Percentiles rank a stretch among this genome's conserved stretches.
Conservation (phyloP, 2,113 vertebrate genomes). For the Peucedramus taeniatus region DNA sequence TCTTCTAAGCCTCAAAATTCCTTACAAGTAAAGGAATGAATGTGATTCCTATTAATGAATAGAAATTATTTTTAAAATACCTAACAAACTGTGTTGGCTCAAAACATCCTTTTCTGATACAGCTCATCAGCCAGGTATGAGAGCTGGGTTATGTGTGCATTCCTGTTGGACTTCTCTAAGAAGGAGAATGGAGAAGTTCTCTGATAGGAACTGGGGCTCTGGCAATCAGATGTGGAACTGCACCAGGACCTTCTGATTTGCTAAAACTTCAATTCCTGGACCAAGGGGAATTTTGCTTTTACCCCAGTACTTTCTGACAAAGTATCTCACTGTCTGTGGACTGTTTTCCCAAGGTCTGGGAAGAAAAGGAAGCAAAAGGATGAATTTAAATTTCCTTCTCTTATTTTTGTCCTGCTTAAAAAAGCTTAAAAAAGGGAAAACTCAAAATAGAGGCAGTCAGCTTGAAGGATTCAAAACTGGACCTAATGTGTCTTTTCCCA, state of each 20-base stretch:
- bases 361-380: neutral
- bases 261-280: neutral
- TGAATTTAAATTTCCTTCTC: neutral
- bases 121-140: neutral
- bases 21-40: conserved; percentile 2
- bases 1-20: neutral
- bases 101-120: neutral
- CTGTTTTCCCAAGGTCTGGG: neutral
- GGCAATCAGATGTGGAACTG: neutral
- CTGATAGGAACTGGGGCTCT: neutral
- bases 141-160: neutral
- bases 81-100: neutral
- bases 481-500: neutral
- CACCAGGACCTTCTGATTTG: neutral
- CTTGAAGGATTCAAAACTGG: neutral
- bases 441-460: neutral
- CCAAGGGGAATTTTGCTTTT: neutral
- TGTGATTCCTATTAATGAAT: neutral
- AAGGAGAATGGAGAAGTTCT: neutral
- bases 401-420: neutral
- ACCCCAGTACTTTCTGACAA: neutral
- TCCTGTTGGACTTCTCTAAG: neutral
- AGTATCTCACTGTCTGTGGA: neutral
- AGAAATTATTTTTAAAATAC: conserved; percentile 2
- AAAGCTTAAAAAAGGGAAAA: neutral